Evolutionary conservation across 1,140 invertebrate genomes (phyloP), one percentile per base, ranked within the genome.

Genomic region (Augochlora pura): DNA sequence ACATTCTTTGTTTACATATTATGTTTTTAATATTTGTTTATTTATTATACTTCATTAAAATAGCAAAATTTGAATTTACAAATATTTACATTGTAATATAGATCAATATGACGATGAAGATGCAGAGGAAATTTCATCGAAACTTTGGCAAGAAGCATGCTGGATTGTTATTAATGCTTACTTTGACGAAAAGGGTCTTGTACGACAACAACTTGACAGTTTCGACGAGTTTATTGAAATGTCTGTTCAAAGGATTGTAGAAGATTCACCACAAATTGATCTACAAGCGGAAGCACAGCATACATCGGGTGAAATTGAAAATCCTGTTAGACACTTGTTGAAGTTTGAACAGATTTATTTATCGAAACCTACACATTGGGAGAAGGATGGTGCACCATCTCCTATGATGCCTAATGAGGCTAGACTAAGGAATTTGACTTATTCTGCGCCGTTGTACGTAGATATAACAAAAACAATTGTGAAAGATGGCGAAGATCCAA

Each of bases 141-240:
- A 99, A 90, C 93, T 99, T 73, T 99, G 98, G 98, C 98, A 99
- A 93, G 99, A 99, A 94, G 99, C 99, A n/a, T 99, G 98, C 90
- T 99, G 99, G 99, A 99, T 99, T 91, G 98, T 99, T 60, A 99
- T 99, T 88, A 99, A 98, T 90, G 98, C 99, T 4, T 99, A 99
- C 93, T 99, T 99, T 93, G 99, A 99, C 92, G 99, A 99, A 91
- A 99, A 99, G 94, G 99, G 98, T 92, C 94, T 99, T 62, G 99
- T 99, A n/a, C 95, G 99, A 67, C 99, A 99, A 90, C 99, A 99
- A 90, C 93, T 99, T 80, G 99, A 99, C 89, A 99, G 98, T 86
- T 99, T 99, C 93, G 99, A 99, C 94, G 99, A 99, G 94, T 99
- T 99, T 90, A 99, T 99, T 92, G 98, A 99, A 91, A 99, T 99